Evolutionary conservation across 2,113 vertebrate genomes (phyloP).

Genomic region (Melozone crissalis): DNA sequence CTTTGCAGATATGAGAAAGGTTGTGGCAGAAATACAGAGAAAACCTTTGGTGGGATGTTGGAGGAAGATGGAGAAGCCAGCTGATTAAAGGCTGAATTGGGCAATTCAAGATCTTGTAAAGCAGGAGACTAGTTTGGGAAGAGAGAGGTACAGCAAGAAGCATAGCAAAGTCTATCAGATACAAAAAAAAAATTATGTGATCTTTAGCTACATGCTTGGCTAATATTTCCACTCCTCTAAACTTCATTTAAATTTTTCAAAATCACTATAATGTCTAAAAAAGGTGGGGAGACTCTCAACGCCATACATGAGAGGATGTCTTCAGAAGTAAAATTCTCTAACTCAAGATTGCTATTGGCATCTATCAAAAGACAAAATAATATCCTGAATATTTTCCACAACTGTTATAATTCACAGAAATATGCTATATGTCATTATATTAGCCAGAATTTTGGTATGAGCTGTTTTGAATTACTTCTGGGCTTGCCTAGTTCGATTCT

Average conservation of each 20-base stretch:
- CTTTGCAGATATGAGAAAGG: not conserved
- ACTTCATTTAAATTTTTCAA: not conserved
- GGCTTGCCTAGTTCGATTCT: not conserved
- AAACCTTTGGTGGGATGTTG: not conserved
- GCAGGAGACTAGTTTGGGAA: not conserved
- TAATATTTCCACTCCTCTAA: not conserved
- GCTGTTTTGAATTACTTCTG: not conserved
- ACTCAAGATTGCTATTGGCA: not conserved
- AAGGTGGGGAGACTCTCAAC: not conserved
- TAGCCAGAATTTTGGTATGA: not conserved
- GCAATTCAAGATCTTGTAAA: not conserved
- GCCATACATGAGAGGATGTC: not conserved
- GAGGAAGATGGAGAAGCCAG: not conserved
- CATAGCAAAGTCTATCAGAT: not conserved
- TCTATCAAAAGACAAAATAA: not conserved
- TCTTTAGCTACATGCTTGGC: not conserved
- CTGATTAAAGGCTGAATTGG: not conserved
- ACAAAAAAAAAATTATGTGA: not conserved
- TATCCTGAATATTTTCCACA: not conserved
- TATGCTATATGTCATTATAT: not conserved
- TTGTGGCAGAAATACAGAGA: not conserved
- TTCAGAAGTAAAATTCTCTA: not conserved
- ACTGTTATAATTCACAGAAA: not conserved
- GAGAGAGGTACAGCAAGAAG: not conserved
- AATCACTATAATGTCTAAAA: not conserved